Conservation (phyloP, 2,888 invertebrate genomes). For the Mesorhabditis sp. region DNA sequence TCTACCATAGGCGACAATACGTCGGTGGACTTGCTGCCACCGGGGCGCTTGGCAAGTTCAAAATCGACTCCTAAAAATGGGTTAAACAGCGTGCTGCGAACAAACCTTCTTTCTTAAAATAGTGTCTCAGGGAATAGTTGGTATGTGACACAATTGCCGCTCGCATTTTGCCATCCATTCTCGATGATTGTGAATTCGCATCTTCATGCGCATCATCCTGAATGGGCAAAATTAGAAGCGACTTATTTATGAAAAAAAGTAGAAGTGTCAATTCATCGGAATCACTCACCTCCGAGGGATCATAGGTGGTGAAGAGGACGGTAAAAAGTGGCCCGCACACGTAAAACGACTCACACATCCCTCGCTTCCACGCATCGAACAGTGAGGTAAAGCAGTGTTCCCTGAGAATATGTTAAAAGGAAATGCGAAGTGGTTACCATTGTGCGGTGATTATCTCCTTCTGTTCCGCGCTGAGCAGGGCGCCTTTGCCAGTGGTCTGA, state of each 20-base stretch:
- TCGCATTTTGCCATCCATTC: neutral
- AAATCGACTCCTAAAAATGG: neutral
- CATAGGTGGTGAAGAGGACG: constrained; percentile 1
- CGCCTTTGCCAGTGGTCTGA: neutral
- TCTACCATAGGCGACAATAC: neutral
- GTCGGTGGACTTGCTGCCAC: neutral
- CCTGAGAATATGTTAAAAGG: neutral
- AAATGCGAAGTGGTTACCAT: neutral
- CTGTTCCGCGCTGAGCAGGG: neutral
- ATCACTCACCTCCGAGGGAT: neutral
- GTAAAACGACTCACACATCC: neutral
- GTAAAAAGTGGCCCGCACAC: neutral
- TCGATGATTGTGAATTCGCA: neutral
- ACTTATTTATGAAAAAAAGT: neutral
- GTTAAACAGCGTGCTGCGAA: no score
- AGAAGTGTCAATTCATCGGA: neutral
- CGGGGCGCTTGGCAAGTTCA: neutral
- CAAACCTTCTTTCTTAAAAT: neutral
- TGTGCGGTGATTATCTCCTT: neutral
- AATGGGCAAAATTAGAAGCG: neutral
- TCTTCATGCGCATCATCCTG: neutral
- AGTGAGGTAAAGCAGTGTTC: constrained; percentile 1
- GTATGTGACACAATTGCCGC: constrained; percentile 1
- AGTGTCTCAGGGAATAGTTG: neutral
- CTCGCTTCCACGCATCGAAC: neutral